These are phyloP conservation scores for Parazoanthus atlanticus DNA, from an alignment of 92 coral and sea anemone species.

Conservation along the genomic window DNA sequence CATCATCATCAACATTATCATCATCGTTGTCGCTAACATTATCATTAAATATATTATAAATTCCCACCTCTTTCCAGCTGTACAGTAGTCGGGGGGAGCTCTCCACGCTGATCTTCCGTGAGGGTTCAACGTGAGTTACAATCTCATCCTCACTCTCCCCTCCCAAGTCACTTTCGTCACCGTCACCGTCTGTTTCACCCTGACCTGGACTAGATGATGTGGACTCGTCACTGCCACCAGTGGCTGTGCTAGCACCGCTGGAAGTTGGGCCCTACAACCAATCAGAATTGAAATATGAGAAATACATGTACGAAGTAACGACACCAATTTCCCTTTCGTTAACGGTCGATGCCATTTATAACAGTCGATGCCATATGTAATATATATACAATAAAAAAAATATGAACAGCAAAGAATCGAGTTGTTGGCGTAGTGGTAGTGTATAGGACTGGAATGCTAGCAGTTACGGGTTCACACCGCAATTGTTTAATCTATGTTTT, in stretches of 20 bases:
- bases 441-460: too few relatives aligned
- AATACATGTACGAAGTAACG: neutral
- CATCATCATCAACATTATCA: neutral
- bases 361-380: too few relatives aligned
- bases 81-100: constrained; percentile 64
- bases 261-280: constrained; percentile 66
- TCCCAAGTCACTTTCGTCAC: constrained; percentile 77
- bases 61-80: constrained; percentile 94
- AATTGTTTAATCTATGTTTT: too few relatives aligned
- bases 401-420: too few relatives aligned
- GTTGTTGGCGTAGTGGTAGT: too few relatives aligned
- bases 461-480: too few relatives aligned
- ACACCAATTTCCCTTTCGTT: too few relatives aligned
- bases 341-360: too few relatives aligned
- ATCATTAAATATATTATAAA: neutral
- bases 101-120: constrained; percentile 61
- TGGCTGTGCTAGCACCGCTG: constrained; percentile 83
- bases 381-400: too few relatives aligned
- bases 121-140: constrained; percentile 71
- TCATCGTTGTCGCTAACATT: neutral
- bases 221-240: constrained; percentile 97
- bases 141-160: constrained; percentile 79
- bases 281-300: neutral
- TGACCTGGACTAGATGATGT: constrained; percentile 86
- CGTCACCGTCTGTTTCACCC: constrained; percentile 78